Percentiles rank a stretch among this genome's conserved stretches.
phyloP scores from a whole-genome alignment of 2,888 invertebrate genomes.

The Alentia gelatinosa region DNA sequence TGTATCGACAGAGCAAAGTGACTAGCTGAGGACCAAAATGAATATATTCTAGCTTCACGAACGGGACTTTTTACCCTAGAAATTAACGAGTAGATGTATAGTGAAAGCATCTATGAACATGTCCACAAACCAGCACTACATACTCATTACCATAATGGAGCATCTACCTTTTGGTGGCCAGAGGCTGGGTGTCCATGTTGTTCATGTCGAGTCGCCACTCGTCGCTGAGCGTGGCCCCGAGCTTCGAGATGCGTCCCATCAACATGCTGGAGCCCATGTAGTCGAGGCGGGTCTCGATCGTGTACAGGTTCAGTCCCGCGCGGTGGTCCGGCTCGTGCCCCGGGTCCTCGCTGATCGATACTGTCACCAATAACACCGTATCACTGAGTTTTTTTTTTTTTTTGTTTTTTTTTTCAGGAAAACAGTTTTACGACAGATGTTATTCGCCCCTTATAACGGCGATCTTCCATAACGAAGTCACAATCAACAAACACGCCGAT shows the following conservation, averaged over 20 bases:
- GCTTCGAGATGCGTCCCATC: constrained; percentile 92
- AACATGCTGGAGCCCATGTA: constrained; percentile 99
- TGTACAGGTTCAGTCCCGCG: constrained; percentile 87
- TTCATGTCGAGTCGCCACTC: constrained; percentile 89
- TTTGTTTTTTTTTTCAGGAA: no score
- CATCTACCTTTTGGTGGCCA: constrained; percentile 85
- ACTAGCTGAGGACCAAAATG: no score
- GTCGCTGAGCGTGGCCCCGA: constrained; percentile 88
- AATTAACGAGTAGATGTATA: no score
- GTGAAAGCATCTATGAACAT: no score
- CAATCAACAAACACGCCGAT: background rate
- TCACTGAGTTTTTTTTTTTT: background rate
- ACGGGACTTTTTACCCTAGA: no score
- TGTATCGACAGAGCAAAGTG: no score
- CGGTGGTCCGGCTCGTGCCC: constrained; percentile 94
- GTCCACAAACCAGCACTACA: no score
- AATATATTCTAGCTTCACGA: no score
- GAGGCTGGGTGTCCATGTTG: constrained; percentile 77
- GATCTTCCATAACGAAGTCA: no score
- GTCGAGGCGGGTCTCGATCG: constrained; percentile 94
- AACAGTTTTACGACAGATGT: no score
- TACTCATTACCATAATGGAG: no score
- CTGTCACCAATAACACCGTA: constrained; percentile 81
- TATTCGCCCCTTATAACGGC: no score
- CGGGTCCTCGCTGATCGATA: constrained; percentile 93